A percentile compares a stretch with the other conserved stretches of the same genome.
Conservation (phyloP, 2,113 vertebrate species). For the Myiozetetes cayanensis region DNA sequence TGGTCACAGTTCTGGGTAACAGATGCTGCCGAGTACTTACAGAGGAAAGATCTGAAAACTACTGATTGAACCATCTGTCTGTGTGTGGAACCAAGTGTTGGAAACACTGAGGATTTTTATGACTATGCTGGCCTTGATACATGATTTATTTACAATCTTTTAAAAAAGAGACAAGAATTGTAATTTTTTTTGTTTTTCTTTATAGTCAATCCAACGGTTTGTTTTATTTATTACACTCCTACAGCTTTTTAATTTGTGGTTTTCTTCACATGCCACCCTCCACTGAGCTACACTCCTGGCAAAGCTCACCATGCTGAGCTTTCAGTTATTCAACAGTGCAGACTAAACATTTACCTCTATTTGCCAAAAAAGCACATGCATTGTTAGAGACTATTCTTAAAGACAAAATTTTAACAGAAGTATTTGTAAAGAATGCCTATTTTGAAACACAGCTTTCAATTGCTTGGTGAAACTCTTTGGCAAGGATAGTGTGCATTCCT, state of each 20-base stretch:
- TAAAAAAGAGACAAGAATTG: neutral
- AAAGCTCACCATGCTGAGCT: neutral
- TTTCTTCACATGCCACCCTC: conserved; percentile 1
- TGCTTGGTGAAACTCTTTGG: conserved; percentile 69
- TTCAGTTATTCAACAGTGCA: neutral
- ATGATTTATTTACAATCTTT: neutral
- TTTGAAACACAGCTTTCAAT: conserved; percentile 68
- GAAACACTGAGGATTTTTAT: neutral
- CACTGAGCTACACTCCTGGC: neutral
- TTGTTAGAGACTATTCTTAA: neutral
- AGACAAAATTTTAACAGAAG: conserved; percentile 47
- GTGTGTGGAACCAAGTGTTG: neutral
- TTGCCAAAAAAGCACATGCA: conserved; percentile 18
- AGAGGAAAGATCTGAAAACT: neutral
- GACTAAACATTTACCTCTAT: conserved; percentile 41
- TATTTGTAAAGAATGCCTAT: conserved; percentile 68
- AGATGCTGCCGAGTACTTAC: neutral
- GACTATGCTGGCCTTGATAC: neutral
- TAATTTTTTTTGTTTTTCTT: neutral
- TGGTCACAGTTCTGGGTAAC: neutral
- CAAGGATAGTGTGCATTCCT: conserved; percentile 72
- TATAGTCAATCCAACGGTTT: neutral
- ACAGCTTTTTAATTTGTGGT: neutral
- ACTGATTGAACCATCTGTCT: neutral
- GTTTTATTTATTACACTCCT: neutral